Percentiles rank a stretch among this genome's conserved stretches.
phyloP scores from a whole-genome alignment of 2,888 invertebrate genomes.

The Plagiodera versicolora region DNA sequence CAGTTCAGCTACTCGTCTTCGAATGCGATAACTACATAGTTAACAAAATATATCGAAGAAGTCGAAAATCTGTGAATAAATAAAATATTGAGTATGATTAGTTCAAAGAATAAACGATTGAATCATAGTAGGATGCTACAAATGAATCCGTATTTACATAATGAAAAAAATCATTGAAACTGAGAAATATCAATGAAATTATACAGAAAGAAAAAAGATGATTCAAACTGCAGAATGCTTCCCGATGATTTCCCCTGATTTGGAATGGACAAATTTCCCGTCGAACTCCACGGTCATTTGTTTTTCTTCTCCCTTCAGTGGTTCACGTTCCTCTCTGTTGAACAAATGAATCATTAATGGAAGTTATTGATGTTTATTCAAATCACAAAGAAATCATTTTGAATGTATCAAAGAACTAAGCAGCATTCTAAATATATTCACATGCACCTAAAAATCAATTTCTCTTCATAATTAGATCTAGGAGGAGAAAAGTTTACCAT shows the following conservation, averaged over 20 bases:
- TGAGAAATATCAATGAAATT: background rate
- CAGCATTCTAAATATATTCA: too few species aligned
- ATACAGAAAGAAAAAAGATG: background rate
- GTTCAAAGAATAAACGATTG: background rate
- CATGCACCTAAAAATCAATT: too few species aligned
- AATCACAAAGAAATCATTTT: too few species aligned
- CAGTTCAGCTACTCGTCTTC: background rate
- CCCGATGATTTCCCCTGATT: conserved; percentile 81
- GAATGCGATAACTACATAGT: background rate
- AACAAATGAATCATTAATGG: conserved; percentile 12
- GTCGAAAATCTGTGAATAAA: background rate
- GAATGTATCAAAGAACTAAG: too few species aligned
- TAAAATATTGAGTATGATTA: background rate
- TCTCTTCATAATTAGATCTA: too few species aligned
- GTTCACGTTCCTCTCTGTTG: conserved; percentile 78
- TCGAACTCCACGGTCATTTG: conserved; percentile 82
- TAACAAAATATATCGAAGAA: background rate
- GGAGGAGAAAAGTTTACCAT: too few species aligned
- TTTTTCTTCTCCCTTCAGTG: conserved; percentile 69
- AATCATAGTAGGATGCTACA: background rate
- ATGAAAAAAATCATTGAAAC: background rate
- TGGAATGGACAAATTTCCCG: conserved; percentile 78
- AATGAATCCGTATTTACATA: background rate
- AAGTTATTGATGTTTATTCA: too few species aligned
- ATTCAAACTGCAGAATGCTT: conserved; percentile 85